Evolutionary conservation across 53 echinoderm and acorn worm genomes (phyloP).

Genomic region (Crossaster papposus): DNA sequence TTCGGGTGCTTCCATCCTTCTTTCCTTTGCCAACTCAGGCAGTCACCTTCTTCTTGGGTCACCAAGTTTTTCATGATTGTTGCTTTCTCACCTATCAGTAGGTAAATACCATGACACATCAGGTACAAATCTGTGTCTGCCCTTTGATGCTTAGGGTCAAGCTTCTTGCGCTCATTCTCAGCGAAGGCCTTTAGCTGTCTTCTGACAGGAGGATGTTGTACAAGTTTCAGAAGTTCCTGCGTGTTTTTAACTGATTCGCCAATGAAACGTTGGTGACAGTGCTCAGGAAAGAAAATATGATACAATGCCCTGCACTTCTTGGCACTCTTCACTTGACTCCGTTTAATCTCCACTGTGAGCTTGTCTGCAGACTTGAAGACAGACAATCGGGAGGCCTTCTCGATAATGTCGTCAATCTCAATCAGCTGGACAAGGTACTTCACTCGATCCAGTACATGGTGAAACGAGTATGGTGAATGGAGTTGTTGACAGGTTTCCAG

Average conservation of each 20-base stretch:
- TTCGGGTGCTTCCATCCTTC: background rate
- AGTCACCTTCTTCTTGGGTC: constrained; percentile 43
- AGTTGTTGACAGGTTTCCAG: constrained; percentile 23
- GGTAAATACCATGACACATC: constrained; percentile 52
- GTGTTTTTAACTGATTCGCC: constrained; percentile 21
- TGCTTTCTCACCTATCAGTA: constrained; percentile 43
- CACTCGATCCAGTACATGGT: constrained; percentile 22
- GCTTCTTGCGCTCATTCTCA: constrained; percentile 10
- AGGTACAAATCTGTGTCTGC: constrained; percentile 62
- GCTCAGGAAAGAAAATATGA: constrained; percentile 53
- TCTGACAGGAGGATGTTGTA: constrained; percentile 1
- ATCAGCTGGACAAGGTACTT: constrained; percentile 45
- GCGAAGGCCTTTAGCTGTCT: constrained; percentile 54
- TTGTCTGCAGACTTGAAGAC: constrained; percentile 21
- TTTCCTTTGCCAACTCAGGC: constrained; percentile 18
- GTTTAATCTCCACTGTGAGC: constrained; percentile 29
- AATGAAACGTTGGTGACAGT: constrained; percentile 59
- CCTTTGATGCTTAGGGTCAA: constrained; percentile 8
- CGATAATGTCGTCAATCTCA: constrained; percentile 46
- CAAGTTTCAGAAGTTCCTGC: background rate
- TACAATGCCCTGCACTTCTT: constrained; percentile 48
- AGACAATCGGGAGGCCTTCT: constrained; percentile 33
- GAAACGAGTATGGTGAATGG: constrained; percentile 30
- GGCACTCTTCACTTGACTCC: constrained; percentile 10
- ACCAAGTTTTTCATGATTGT: constrained; percentile 58